phyloP scores from a whole-genome alignment of 2,113 vertebrate species.

The Ovibos moschatus region DNA sequence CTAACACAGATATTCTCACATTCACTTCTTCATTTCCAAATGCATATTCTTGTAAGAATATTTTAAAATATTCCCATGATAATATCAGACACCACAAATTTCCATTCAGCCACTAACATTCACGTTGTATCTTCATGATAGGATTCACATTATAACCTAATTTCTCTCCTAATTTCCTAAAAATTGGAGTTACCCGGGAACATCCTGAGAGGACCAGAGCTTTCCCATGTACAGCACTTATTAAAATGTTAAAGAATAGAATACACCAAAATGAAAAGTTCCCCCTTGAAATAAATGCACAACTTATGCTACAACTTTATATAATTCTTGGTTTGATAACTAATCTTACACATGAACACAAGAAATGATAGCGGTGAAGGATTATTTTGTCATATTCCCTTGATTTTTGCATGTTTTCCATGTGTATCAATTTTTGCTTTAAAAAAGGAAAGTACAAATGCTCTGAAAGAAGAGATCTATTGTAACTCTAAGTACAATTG shows the following conservation, averaged over 20 bases:
- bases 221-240: not conserved
- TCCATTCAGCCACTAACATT: not conserved
- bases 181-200: not conserved
- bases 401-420: not conserved
- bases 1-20: not conserved
- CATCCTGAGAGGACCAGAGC: not conserved
- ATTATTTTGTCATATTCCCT: not conserved
- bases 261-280: not conserved
- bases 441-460: not conserved
- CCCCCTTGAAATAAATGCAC: not conserved
- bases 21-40: not conserved
- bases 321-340: not conserved
- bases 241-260: not conserved
- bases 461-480: conserved; percentile 56
- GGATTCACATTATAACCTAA: not conserved
- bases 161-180: not conserved
- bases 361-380: not conserved
- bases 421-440: conserved; percentile 17
- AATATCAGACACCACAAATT: not conserved
- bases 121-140: not conserved
- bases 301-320: not conserved
- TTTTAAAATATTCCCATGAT: not conserved
- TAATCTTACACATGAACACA: not conserved
- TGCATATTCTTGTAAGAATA: not conserved
- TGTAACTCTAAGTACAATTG: conserved; percentile 74